phyloP scores from a whole-genome alignment of 2,888 invertebrate species.

The Zootermopsis nevadensis region DNA sequence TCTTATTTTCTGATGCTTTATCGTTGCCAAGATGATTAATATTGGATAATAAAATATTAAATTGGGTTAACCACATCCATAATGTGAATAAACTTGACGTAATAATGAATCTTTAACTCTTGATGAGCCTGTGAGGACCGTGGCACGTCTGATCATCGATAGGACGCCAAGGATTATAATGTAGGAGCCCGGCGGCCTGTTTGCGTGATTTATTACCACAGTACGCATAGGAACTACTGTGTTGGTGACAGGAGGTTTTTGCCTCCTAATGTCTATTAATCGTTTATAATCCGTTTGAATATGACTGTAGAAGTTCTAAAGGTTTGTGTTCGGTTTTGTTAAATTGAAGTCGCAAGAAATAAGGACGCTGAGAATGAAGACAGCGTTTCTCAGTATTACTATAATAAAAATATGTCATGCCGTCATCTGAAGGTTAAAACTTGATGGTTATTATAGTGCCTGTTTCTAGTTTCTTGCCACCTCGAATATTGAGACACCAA shows the following conservation, averaged over 20 bases:
- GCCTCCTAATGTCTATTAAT: neutral
- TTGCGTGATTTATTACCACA: neutral
- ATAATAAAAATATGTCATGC: too few relatives aligned
- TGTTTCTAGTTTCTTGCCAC: too few relatives aligned
- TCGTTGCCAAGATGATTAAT: neutral
- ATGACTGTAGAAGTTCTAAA: neutral
- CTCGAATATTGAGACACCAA: too few relatives aligned
- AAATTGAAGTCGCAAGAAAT: too few relatives aligned
- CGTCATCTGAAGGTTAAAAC: too few relatives aligned
- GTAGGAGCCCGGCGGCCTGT: neutral
- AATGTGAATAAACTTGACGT: neutral
- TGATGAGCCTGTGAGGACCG: neutral
- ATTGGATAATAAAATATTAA: neutral
- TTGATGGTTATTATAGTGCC: too few relatives aligned
- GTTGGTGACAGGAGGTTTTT: neutral
- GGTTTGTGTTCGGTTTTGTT: neutral
- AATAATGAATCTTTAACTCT: neutral
- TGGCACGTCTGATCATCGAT: neutral
- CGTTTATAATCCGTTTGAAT: neutral
- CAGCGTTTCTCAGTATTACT: too few relatives aligned
- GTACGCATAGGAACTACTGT: neutral
- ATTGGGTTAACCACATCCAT: neutral
- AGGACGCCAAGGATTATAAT: neutral
- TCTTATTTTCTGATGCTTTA: too few relatives aligned
- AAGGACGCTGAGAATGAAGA: too few relatives aligned